A percentile compares a stretch with the other conserved stretches of the same genome.
phyloP scores from a whole-genome alignment of 2,888 invertebrate genomes.

The Aphidoletes aphidimyza region DNA sequence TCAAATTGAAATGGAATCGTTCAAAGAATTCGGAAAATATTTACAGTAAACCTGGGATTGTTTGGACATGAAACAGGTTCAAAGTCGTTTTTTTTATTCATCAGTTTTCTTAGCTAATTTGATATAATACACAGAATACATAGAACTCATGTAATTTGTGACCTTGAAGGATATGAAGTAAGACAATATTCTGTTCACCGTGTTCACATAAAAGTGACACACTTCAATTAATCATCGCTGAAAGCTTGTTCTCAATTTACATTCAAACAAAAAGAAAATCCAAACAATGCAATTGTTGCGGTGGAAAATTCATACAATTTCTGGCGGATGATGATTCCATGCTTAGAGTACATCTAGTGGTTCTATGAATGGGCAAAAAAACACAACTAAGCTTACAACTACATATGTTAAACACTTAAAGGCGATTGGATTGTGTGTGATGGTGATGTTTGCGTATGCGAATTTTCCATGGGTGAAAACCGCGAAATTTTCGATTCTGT shows the following conservation, averaged over 20 bases:
- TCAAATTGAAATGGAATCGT: constrained; percentile 11
- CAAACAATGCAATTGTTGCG: neutral
- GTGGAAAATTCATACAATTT: neutral
- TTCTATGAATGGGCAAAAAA: no score
- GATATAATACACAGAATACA: no score
- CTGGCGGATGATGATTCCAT: no score
- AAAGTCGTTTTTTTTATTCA: no score
- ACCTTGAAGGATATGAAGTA: neutral
- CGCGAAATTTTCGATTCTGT: neutral
- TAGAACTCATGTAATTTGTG: no score
- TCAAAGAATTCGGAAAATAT: neutral
- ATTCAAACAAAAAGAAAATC: neutral
- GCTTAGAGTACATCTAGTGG: no score
- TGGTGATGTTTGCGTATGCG: neutral
- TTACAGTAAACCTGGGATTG: neutral
- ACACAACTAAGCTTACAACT: neutral
- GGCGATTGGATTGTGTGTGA: neutral
- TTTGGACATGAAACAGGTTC: no score
- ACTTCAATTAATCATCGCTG: neutral
- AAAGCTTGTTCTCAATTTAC: neutral
- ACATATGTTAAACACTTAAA: neutral
- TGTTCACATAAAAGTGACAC: neutral
- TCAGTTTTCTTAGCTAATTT: no score
- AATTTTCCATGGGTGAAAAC: constrained; percentile 12
- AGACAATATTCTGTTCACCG: no score